A percentile compares a stretch with the other conserved stretches of the same genome.
phyloP scores from a whole-genome alignment of 2,888 invertebrate species.

The Platycnemis pennipes region DNA sequence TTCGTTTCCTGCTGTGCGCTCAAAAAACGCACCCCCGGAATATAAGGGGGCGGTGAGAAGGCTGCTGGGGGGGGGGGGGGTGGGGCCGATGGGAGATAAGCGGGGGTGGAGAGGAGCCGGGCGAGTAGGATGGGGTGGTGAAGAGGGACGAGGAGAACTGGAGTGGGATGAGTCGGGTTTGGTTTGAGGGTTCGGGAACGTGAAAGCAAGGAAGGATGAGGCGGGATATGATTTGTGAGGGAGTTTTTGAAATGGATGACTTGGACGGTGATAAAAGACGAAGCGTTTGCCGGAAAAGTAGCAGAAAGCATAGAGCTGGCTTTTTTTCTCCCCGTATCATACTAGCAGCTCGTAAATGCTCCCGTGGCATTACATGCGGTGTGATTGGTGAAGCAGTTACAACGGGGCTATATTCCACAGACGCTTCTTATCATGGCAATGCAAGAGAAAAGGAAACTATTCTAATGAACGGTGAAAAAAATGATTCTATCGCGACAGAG shows the following conservation, averaged over 20 bases:
- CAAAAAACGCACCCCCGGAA: constrained; percentile 46
- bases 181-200: not conserved
- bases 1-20: constrained; percentile 58
- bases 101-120: not conserved
- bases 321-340: not conserved
- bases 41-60: not conserved
- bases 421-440: no score
- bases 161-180: not conserved
- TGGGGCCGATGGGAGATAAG: constrained; percentile 18
- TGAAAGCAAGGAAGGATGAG: not conserved
- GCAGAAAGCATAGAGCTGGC: not conserved
- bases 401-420: no score
- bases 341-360: not conserved
- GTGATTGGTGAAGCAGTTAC: no score
- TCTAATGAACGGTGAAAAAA: no score
- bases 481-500: no score
- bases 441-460: no score
- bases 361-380: not conserved
- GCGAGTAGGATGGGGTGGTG: not conserved
- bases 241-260: constrained; percentile 46
- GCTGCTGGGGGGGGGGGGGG: not conserved
- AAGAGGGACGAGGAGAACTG: not conserved
- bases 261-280: constrained; percentile 17
- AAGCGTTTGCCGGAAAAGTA: constrained; percentile 21
- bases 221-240: constrained; percentile 55